Conservation (phyloP, 2,797 vertebrate species). For the Pantherophis alleghaniensis region DNA sequence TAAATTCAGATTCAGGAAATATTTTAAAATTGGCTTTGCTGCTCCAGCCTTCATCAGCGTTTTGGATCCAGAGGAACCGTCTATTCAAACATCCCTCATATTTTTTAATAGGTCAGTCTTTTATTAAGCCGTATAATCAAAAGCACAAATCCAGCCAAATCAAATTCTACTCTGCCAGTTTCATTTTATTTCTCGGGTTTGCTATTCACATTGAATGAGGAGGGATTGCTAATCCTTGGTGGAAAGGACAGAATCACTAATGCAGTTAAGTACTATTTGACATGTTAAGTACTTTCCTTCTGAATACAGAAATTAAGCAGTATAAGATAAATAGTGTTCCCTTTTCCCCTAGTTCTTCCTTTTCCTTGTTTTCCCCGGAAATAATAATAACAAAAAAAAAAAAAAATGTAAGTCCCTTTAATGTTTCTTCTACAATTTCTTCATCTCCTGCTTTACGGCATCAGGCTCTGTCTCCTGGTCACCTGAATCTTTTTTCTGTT, state of each 20-base stretch:
- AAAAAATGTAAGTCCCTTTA: constrained; percentile 6
- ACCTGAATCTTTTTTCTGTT: constrained; percentile 20
- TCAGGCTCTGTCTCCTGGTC: background rate
- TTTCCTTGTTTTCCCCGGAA: constrained; percentile 4
- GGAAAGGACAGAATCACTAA: constrained; percentile 32
- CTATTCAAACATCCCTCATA: background rate
- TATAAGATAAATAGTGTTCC: background rate
- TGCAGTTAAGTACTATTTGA: constrained; percentile 28
- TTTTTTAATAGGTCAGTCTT: background rate
- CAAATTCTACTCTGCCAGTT: background rate
- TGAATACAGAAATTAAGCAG: constrained; percentile 14
- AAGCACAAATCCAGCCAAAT: constrained; percentile 25
- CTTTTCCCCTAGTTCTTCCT: background rate
- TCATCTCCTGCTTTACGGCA: background rate
- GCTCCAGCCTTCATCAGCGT: background rate
- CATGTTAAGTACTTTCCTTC: constrained; percentile 28
- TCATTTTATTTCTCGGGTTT: background rate
- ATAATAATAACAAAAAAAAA: background rate
- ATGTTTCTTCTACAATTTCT: background rate
- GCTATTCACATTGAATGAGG: constrained; percentile 15
- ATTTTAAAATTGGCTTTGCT: background rate
- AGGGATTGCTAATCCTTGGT: constrained; percentile 22
- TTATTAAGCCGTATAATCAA: constrained; percentile 2
- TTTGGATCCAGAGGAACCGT: background rate
- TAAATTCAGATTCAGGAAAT: background rate